Conservation (phyloP, 2,888 invertebrate genomes). For the Cryptus armator region DNA sequence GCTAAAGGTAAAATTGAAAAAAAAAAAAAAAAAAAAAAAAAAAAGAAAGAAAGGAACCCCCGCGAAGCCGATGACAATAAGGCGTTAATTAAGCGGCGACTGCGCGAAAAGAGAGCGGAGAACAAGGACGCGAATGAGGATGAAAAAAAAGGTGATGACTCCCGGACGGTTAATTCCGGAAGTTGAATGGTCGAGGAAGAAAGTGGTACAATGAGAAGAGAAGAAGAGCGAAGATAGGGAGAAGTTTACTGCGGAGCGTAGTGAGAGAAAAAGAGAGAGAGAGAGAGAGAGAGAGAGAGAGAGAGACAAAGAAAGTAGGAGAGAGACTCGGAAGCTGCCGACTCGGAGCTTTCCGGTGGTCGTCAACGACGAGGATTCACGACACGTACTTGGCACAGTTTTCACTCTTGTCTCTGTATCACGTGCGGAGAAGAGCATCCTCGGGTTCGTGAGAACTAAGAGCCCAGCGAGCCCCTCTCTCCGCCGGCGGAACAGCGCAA, state of each 20-base stretch:
- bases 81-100: slow-evolving; percentile 77
- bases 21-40: too few species aligned
- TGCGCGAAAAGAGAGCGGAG: slow-evolving; percentile 48
- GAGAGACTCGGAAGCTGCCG: slow-evolving; percentile 19
- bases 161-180: slow-evolving; percentile 75
- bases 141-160: slow-evolving; percentile 48
- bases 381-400: slow-evolving; percentile 68
- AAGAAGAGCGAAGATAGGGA: slow-evolving; percentile 36
- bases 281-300: slow-evolving; percentile 20
- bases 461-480: slow-evolving; percentile 1
- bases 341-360: slow-evolving; percentile 52
- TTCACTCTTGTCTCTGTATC: slow-evolving; percentile 53
- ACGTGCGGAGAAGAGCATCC: slow-evolving; percentile 35
- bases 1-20: slow-evolving; percentile 15
- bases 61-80: slow-evolving; percentile 75
- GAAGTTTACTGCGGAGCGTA: slow-evolving; percentile 24
- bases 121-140: slow-evolving; percentile 58
- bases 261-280: slow-evolving; percentile 18
- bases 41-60: slow-evolving; percentile 15
- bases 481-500: not conserved
- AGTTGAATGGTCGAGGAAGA: slow-evolving; percentile 72
- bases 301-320: slow-evolving; percentile 4
- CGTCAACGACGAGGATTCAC: slow-evolving; percentile 39
- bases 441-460: slow-evolving; percentile 10
- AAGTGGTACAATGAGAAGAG: slow-evolving; percentile 52